Percentiles rank a stretch among this genome's conserved stretches.
Evolutionary conservation across 2,797 vertebrate genomes (phyloP).

Genomic region (Neosilurus mollespiculum): DNA sequence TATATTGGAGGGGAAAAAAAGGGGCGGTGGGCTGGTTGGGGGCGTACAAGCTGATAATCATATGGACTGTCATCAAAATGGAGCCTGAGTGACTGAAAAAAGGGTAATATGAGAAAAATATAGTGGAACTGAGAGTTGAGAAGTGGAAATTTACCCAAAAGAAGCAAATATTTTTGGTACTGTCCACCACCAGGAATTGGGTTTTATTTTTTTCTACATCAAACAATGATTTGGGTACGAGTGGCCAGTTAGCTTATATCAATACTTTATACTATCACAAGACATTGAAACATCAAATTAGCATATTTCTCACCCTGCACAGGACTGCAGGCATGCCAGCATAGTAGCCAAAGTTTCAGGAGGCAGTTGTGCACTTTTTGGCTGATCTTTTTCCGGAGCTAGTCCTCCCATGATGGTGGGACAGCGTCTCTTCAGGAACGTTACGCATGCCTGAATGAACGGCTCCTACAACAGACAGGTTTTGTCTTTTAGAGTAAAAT

Average conservation of each 20-base stretch:
- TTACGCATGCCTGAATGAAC: conserved; percentile 98
- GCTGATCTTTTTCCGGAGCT: conserved; percentile 97
- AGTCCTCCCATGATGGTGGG: conserved; percentile 98
- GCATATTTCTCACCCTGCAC: conserved; percentile 84
- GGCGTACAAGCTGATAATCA: background rate
- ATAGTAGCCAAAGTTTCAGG: conserved; percentile 97
- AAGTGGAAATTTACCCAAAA: background rate
- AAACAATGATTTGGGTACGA: conserved; percentile 26
- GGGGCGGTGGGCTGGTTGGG: no score
- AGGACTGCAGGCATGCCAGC: conserved; percentile 95
- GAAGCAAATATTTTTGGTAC: background rate
- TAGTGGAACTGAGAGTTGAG: background rate
- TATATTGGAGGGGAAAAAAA: no score
- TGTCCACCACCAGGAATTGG: background rate
- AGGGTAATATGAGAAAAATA: background rate
- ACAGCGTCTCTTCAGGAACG: conserved; percentile 97
- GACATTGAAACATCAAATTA: conserved; percentile 13
- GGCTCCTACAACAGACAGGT: conserved; percentile 79
- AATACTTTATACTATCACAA: background rate
- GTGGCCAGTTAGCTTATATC: background rate
- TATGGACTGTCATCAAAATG: background rate
- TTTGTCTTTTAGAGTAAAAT: background rate
- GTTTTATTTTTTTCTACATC: background rate
- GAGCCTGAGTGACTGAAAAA: background rate
- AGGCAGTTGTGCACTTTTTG: conserved; percentile 97